Evolutionary conservation across 2,888 invertebrate genomes (phyloP).

Genomic region (Philopedon plagiatum): DNA sequence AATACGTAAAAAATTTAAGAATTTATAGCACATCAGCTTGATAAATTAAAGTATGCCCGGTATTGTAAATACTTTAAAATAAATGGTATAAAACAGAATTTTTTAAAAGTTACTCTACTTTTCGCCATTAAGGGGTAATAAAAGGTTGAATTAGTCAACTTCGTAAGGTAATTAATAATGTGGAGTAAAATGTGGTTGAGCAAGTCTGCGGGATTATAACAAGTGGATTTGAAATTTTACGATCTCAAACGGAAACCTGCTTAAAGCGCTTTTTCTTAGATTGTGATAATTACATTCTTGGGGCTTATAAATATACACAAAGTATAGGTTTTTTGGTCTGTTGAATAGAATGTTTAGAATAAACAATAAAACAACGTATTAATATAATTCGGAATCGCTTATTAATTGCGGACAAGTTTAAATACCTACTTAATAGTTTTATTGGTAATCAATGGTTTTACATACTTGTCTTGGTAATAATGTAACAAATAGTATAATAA

Average conservation of each 20-base stretch:
- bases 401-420: too few relatives aligned
- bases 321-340: background rate
- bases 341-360: too few relatives aligned
- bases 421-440: too few relatives aligned
- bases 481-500: too few relatives aligned
- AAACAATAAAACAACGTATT: too few relatives aligned
- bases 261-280: slow-evolving; percentile 6
- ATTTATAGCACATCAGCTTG: slow-evolving; percentile 13
- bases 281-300: slow-evolving; percentile 4
- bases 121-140: slow-evolving; percentile 51
- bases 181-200: slow-evolving; percentile 47
- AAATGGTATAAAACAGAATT: slow-evolving; percentile 25
- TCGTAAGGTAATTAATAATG: slow-evolving; percentile 55
- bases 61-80: slow-evolving; percentile 31
- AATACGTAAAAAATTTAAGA: slow-evolving; percentile 15
- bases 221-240: slow-evolving; percentile 36
- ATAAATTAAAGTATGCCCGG: slow-evolving; percentile 21
- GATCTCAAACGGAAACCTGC: slow-evolving; percentile 1
- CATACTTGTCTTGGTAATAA: too few relatives aligned
- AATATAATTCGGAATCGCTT: too few relatives aligned
- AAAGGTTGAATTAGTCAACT: slow-evolving; percentile 56
- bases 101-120: slow-evolving; percentile 44
- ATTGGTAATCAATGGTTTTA: too few relatives aligned
- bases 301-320: background rate
- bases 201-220: slow-evolving; percentile 51